Evolutionary conservation across 2,797 vertebrate species (phyloP).

Genomic region (Enteromius paludinosus): DNA sequence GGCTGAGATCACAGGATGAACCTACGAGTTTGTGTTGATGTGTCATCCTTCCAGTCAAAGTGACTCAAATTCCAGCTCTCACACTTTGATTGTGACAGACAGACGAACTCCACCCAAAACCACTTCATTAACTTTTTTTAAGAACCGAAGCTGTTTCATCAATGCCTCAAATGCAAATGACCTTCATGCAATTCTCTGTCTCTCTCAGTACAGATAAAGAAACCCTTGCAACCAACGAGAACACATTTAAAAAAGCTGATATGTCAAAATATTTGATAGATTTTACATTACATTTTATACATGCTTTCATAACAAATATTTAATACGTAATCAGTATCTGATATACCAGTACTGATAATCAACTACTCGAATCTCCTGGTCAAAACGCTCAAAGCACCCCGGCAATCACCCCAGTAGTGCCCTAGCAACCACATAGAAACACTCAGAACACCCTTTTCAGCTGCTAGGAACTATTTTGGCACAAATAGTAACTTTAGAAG

Average conservation of each 20-base stretch:
- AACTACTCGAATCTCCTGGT: background rate
- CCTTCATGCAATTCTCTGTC: background rate
- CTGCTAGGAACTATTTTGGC: background rate
- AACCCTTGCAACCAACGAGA: background rate
- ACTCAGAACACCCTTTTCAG: background rate
- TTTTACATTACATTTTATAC: too few species aligned
- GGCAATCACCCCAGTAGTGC: background rate
- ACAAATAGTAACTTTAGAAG: background rate
- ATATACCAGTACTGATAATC: background rate
- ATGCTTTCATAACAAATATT: background rate
- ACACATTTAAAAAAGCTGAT: background rate
- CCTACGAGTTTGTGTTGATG: background rate
- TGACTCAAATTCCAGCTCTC: constrained; percentile 19
- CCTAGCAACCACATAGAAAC: background rate
- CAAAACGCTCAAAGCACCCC: too few species aligned
- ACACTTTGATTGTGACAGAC: background rate
- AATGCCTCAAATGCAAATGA: background rate
- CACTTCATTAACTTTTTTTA: background rate
- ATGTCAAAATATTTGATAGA: background rate
- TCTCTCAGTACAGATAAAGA: constrained; percentile 1
- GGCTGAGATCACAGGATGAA: constrained; percentile 4
- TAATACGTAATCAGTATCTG: background rate
- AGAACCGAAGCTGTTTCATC: background rate
- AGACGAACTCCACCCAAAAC: background rate
- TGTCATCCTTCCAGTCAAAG: constrained; percentile 13